Conservation (phyloP, 2,888 invertebrate species). For the Ecliptopera silaceata region DNA sequence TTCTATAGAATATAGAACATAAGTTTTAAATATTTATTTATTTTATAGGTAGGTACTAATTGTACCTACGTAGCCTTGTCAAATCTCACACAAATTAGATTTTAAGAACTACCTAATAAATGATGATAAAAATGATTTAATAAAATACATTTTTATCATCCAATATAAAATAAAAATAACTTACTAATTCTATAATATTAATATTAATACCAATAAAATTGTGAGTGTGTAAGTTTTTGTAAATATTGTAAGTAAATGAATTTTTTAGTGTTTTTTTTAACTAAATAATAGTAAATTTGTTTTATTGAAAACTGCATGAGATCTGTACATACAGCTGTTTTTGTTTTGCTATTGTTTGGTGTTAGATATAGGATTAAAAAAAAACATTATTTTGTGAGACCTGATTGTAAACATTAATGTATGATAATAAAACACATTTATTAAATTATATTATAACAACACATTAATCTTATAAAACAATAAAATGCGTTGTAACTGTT, state of each 20-base stretch:
- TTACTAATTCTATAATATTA: no score
- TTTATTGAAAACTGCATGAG: constrained; percentile 48
- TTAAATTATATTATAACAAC: constrained; percentile 4
- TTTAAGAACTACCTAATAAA: neutral
- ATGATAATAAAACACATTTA: neutral
- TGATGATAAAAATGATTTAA: neutral
- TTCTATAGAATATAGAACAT: neutral
- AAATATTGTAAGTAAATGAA: constrained; percentile 9
- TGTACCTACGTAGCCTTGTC: neutral
- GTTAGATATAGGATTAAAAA: constrained; percentile 51
- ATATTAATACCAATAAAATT: no score
- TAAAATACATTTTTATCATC: neutral
- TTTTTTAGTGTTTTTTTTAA: neutral
- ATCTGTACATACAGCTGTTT: constrained; percentile 63
- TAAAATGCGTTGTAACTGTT: constrained; percentile 38
- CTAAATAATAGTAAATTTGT: neutral
- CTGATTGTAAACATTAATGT: constrained; percentile 57
- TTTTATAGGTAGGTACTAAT: neutral
- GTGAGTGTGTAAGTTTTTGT: constrained; percentile 3
- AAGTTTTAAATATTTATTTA: no score
- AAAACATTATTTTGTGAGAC: constrained; percentile 50
- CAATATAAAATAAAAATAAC: neutral
- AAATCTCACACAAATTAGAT: constrained; percentile 1
- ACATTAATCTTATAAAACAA: constrained; percentile 7
- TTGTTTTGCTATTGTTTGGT: constrained; percentile 77